Base-by-base conservation (phyloP, 2,113 vertebrate species). In the Anhinga anhinga region DNA sequence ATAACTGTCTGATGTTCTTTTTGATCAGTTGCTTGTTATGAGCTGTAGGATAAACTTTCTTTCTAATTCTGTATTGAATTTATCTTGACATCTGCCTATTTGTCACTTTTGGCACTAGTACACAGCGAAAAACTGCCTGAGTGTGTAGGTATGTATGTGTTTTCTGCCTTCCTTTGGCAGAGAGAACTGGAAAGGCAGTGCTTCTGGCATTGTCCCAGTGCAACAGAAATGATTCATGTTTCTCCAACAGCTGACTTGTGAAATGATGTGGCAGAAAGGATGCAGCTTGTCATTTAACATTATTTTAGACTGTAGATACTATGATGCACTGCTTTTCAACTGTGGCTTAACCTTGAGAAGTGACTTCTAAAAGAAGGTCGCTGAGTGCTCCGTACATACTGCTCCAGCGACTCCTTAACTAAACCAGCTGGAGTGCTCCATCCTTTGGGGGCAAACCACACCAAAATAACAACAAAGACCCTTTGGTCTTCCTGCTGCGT, bases 371-470 rank as follows among this genome's bases (percentile, higher is more conserved):
- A 23, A 56, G 71, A 76, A 86, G 42, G 59, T 69, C 73, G 69
- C 2, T 0, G n/a, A 65, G 66, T 15, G 32, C 34, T 95, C 66
- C 8, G 1, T 52, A 18, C 1, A 1, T 0, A 1, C n/a, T 84
- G 49, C 58, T 95, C 47, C 15, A 49, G 45, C 1, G 0, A 42
- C 36, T 89, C 44, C 66, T 69, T 49, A 27, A 20, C 62, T 44
- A 50, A 95, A 50, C 15, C 76, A 88, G 67, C 73, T 61, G 62
- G 23, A 63, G 36, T 29, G 30, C 32, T 69, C 52, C 42, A 22
- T 92, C 65, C 81, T 90, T 65, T 5, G 2, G 49, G 82, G 26
- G 17, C 25, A 88, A 80, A 73, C 5, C 63, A 16, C 42, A 36
- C 26, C 32, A 84, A 52, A 91, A 44, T 67, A 80, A 9, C 42